Evolutionary conservation across 2,888 invertebrate species (phyloP).

Genomic region (Phasia obesa): DNA sequence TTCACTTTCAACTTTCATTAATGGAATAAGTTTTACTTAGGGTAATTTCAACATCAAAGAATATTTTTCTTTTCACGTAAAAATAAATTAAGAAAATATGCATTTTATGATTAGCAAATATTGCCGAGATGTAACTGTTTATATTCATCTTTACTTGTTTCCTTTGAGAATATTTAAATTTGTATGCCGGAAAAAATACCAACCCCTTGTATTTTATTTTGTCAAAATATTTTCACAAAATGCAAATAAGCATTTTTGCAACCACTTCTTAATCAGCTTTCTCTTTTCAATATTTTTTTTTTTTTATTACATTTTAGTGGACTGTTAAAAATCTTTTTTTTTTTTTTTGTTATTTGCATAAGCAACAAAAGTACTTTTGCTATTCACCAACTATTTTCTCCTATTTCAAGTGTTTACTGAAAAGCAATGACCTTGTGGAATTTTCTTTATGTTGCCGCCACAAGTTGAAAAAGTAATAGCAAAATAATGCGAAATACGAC

Average conservation of each 20-base stretch:
- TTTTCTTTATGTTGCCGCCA: background rate
- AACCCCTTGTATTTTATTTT: background rate
- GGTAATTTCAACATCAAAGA: no score
- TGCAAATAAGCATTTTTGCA: conserved; percentile 29
- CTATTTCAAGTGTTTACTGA: background rate
- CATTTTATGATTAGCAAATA: background rate
- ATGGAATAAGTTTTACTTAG: no score
- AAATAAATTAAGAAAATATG: background rate
- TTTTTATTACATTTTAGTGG: background rate
- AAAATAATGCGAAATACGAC: background rate
- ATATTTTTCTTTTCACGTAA: background rate
- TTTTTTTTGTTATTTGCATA: background rate
- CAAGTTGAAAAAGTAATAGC: conserved; percentile 11
- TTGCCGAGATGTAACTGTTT: background rate
- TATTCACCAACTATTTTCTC: background rate
- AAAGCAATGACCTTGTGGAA: conserved; percentile 7
- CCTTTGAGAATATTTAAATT: conserved; percentile 39
- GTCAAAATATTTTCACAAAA: conserved; percentile 20
- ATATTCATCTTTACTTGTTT: background rate
- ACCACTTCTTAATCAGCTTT: background rate
- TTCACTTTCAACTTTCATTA: no score
- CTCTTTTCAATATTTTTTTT: background rate
- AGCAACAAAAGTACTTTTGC: conserved; percentile 3
- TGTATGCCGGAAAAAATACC: background rate
- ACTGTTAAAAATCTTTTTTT: no score